Conservation (phyloP, 2,888 invertebrate species). For the Agrochola lychnidis region DNA sequence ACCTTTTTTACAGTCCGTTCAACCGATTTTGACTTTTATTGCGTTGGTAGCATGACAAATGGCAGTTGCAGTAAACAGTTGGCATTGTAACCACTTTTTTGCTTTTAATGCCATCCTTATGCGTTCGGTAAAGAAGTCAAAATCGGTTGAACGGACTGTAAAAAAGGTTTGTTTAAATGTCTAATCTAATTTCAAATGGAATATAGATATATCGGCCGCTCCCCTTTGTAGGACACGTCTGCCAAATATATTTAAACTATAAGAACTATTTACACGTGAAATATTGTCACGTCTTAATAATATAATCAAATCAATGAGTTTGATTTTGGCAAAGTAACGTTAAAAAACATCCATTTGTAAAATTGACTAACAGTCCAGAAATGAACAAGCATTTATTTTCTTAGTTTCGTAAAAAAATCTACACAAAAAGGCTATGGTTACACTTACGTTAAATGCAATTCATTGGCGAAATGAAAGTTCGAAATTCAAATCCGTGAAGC, state of each 20-base stretch:
- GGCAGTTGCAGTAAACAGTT: no score
- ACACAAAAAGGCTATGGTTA: constrained; percentile 39
- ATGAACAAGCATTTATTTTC: constrained; percentile 16
- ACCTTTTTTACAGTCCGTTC: no score
- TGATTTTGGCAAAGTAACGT: constrained; percentile 62
- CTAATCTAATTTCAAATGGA: no score
- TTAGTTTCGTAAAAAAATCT: constrained; percentile 62
- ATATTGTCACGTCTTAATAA: constrained; percentile 66
- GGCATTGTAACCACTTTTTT: no score
- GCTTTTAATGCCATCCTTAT: no score
- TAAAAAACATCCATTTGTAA: constrained; percentile 42
- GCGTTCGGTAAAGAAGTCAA: no score
- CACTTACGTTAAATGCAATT: constrained; percentile 68
- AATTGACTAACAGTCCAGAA: constrained; percentile 18
- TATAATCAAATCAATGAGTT: constrained; percentile 37
- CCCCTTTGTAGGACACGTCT: constrained; percentile 31
- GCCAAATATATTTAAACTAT: constrained; percentile 45
- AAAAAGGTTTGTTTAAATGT: no score
- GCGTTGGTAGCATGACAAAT: no score
- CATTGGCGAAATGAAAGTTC: constrained; percentile 63
- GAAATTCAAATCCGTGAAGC: constrained; percentile 64
- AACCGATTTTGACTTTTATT: no score
- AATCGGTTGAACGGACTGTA: no score
- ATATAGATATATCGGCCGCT: constrained; percentile 37
- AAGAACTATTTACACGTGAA: constrained; percentile 63